Conservation (phyloP, 2,113 vertebrate genomes). For the Antennarius striatus region DNA sequence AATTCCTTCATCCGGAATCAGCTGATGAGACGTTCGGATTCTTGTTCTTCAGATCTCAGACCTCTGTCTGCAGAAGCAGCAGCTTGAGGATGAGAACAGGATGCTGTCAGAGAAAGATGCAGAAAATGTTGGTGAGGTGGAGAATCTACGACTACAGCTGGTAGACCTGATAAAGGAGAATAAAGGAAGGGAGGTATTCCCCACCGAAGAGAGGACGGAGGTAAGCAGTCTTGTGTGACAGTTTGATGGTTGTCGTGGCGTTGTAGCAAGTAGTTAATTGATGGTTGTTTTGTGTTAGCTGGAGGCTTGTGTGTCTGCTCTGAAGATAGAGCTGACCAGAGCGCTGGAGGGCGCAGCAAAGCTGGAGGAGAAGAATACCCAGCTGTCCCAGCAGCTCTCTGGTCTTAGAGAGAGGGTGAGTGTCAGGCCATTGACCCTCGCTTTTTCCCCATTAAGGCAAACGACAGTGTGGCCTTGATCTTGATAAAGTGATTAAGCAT, state of each 20-base stretch:
- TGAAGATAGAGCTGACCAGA: slow-evolving; percentile 84
- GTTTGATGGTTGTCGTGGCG: not conserved
- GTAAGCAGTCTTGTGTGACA: slow-evolving; percentile 5
- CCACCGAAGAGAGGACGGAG: slow-evolving; percentile 71
- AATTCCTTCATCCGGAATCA: not conserved
- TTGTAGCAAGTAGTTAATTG: slow-evolving; percentile 47
- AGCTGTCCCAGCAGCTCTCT: slow-evolving; percentile 82
- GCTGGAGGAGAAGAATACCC: slow-evolving; percentile 83
- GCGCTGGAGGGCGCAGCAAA: slow-evolving; percentile 77
- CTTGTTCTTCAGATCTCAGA: slow-evolving; percentile 80
- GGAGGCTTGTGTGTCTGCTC: slow-evolving; percentile 76
- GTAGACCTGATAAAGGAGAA: slow-evolving; percentile 72
- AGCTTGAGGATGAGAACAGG: slow-evolving; percentile 84
- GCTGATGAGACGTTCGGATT: not conserved
- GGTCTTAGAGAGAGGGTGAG: slow-evolving; percentile 70
- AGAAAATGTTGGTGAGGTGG: slow-evolving; percentile 77
- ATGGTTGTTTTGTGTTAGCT: slow-evolving; percentile 66
- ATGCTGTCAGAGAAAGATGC: slow-evolving; percentile 82
- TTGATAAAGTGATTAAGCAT: not conserved
- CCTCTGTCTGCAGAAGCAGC: slow-evolving; percentile 82
- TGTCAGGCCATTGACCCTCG: not conserved
- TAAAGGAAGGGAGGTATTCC: slow-evolving; percentile 59
- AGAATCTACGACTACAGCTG: slow-evolving; percentile 82
- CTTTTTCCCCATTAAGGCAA: not conserved
- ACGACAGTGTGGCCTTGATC: not conserved